Conservation (phyloP, 1,140 invertebrate genomes). For the Rhyzopertha dominica region DNA sequence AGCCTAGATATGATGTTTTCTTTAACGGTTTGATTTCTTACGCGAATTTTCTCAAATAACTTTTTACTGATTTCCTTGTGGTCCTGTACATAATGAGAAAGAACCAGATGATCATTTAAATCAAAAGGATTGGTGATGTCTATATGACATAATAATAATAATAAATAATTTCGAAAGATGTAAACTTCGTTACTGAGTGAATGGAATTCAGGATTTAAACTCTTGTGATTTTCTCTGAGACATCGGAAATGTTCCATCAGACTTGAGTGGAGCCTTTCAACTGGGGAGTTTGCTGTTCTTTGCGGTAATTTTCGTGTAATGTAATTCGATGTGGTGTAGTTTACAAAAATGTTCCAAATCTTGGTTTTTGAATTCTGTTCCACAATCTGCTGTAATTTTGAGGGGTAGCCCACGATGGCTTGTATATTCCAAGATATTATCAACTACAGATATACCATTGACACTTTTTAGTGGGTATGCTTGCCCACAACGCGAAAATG, state of each 20-base stretch:
- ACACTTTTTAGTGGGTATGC: conserved; percentile 24
- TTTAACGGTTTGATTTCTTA: no score
- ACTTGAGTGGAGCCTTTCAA: conserved; percentile 27
- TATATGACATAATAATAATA: no score
- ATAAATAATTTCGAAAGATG: conserved; percentile 14
- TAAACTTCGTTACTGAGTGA: conserved; percentile 18
- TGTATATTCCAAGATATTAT: conserved; percentile 19
- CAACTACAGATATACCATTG: conserved; percentile 17
- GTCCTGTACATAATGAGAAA: no score
- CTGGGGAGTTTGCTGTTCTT: conserved; percentile 23
- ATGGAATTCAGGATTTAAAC: conserved; percentile 19
- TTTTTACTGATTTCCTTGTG: no score
- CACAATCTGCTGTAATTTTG: conserved; percentile 20
- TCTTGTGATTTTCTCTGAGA: conserved; percentile 13
- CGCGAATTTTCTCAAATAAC: no score
- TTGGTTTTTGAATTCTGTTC: conserved; percentile 22
- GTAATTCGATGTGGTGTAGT: conserved; percentile 12
- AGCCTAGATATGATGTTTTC: no score
- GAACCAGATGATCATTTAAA: no score
- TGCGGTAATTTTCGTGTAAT: conserved; percentile 19
- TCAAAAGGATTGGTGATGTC: conserved; percentile 7
- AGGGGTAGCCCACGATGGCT: conserved; percentile 19
- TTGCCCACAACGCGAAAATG: conserved; percentile 36
- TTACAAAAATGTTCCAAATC: no score
- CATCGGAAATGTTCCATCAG: conserved; percentile 15